Conservation (phyloP, 2,888 invertebrate species). For the Aspidiotus destructor region DNA sequence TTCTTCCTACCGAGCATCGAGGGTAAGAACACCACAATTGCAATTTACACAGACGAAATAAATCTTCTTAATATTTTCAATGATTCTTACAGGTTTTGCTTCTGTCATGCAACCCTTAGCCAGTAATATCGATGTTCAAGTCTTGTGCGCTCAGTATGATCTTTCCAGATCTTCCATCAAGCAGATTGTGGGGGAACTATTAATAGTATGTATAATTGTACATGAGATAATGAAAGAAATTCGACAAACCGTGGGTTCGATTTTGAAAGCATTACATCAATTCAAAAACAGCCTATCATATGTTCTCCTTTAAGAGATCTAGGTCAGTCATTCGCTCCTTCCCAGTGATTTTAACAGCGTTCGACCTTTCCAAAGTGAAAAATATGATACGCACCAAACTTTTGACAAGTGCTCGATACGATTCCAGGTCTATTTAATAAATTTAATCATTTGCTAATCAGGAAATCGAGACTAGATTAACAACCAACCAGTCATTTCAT, state of each 20-base stretch:
- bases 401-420: too few species aligned
- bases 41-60: background rate
- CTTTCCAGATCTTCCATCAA: conserved; percentile 35
- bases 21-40: conserved; percentile 40
- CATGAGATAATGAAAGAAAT: too few species aligned
- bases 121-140: conserved; percentile 46
- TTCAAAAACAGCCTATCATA: too few species aligned
- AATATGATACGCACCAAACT: too few species aligned
- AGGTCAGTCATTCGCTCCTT: too few species aligned
- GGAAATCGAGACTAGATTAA: conserved; percentile 22
- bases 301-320: too few species aligned
- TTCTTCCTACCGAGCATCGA: conserved; percentile 60
- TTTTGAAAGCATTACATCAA: too few species aligned
- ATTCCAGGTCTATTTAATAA: too few species aligned
- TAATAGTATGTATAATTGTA: background rate
- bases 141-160: conserved; percentile 49
- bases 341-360: too few species aligned
- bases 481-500: background rate
- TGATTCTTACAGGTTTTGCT: conserved; percentile 42
- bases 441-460: background rate
- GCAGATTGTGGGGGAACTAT: background rate
- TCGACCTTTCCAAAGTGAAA: too few species aligned
- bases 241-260: too few species aligned
- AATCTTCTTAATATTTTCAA: background rate
- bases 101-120: conserved; percentile 47